These are phyloP conservation scores for Sabellastarte sp. DNA, from an alignment of 2,888 invertebrate species.

Conservation along the genomic window DNA sequence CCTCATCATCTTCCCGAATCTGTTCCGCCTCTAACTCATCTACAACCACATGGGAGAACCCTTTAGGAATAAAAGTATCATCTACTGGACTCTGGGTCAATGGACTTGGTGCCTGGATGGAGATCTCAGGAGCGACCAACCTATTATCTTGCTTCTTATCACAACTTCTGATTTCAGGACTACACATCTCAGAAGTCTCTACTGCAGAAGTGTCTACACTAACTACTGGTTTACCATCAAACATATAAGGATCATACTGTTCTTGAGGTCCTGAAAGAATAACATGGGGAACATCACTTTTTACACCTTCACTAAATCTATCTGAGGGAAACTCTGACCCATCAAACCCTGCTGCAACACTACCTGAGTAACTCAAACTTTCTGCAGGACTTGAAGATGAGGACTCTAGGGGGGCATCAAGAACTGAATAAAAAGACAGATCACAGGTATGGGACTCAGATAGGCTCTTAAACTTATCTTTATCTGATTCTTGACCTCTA, in stretches of 20 bases:
- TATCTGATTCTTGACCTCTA: no score
- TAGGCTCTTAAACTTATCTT: background rate
- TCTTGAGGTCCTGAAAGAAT: background rate
- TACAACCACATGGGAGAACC: slow-evolving; percentile 11
- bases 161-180: background rate
- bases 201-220: background rate
- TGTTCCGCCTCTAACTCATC: slow-evolving; percentile 10
- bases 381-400: background rate
- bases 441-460: background rate
- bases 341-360: background rate
- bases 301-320: background rate
- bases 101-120: slow-evolving; percentile 31
- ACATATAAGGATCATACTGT: no score
- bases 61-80: slow-evolving; percentile 1
- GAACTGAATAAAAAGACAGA: no score
- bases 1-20: background rate
- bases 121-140: slow-evolving; percentile 20
- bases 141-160: background rate
- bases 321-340: no score
- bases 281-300: background rate
- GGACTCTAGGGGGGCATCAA: background rate
- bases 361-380: background rate
- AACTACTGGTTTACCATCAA: no score
- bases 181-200: background rate
- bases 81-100: slow-evolving; percentile 27